Base-by-base conservation (phyloP, 2,113 vertebrate species). In the Petrocephalus zakoni region DNA sequence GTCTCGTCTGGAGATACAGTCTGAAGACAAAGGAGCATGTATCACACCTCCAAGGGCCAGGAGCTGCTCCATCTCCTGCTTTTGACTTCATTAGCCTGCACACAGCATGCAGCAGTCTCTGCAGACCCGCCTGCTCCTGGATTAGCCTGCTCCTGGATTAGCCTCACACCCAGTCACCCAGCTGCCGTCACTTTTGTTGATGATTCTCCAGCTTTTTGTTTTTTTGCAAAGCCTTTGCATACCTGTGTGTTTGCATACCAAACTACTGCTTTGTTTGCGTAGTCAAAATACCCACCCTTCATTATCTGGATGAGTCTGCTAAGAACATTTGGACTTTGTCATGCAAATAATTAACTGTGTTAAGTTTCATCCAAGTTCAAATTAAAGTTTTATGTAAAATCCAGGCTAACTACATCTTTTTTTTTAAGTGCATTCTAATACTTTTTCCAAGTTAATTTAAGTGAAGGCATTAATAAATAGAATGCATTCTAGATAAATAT, bases 371-470 rank as follows among this genome's bases (percentile, higher is more conserved):
- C 7, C 72, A 78, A 78, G 34, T 78, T 78, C 72, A 78, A 78
- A 78, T 78, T 78, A 42, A 55, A 17, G 49, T 86, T 19, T 56
- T 29, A 25, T 21, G 13, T 86, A 52, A 86, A 85, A 55, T 49
- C 46, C 37, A 83, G 49, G 46, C 37, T 49, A 83, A 11, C 21
- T 46, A 53, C 52, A 11, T 85, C 3, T 37, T 19, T 49, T 55
- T 52, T 52, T 52, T 29, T 53, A 55, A 52, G 25, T 34, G 22
- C 13, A 85, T 85, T 29, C 2, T 11, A 10, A n/a, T 53, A 25
- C 5, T 25, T 29, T 85, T 53, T 53, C n/a, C 29, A 85, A 47
- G 51, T 85, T 53, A 85, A 85, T 86, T 86, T 55, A 55, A 85
- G 52, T 56, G 22, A n/a, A 25, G 49, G 6, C 49, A 86, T 34